These are phyloP conservation scores for Brachyrhaphis roseni DNA, from an alignment of 2,797 vertebrate species.

Conservation along the genomic window DNA sequence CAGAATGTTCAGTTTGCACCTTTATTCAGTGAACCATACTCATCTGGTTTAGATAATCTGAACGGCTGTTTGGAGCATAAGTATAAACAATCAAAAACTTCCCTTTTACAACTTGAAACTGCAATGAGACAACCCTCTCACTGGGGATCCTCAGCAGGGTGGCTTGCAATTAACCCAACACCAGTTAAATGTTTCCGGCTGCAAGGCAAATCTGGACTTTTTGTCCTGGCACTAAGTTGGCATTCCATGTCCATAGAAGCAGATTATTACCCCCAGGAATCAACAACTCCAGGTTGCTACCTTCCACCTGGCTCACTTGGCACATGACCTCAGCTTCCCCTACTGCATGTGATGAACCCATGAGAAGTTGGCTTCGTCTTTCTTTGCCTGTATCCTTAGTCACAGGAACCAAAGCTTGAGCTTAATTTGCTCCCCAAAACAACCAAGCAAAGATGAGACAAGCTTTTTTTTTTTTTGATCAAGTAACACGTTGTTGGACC, in stretches of 20 bases:
- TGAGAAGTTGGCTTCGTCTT: not conserved
- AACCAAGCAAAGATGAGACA: conserved; percentile 4
- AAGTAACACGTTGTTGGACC: conserved; percentile 52
- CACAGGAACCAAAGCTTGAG: conserved; percentile 2
- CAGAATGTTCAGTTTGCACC: not conserved
- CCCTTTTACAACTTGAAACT: not conserved
- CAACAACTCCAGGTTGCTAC: not conserved
- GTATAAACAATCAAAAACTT: not conserved
- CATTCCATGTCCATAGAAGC: not conserved
- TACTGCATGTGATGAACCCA: not conserved
- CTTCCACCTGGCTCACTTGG: not conserved
- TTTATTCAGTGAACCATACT: not conserved
- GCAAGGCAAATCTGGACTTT: not conserved
- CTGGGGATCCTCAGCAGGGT: not conserved
- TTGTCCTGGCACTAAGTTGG: not conserved
- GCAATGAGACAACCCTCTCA: not conserved
- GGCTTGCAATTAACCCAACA: not conserved
- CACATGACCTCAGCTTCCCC: not conserved
- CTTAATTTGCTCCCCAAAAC: not conserved
- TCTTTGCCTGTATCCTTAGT: not conserved
- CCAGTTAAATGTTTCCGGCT: not conserved
- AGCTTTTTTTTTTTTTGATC: conserved; percentile 38
- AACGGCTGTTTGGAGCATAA: not conserved
- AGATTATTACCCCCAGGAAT: not conserved
- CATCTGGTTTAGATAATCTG: not conserved